Base-by-base conservation (phyloP, 2,888 invertebrate species). In the Pseudeuparius sepicola region DNA sequence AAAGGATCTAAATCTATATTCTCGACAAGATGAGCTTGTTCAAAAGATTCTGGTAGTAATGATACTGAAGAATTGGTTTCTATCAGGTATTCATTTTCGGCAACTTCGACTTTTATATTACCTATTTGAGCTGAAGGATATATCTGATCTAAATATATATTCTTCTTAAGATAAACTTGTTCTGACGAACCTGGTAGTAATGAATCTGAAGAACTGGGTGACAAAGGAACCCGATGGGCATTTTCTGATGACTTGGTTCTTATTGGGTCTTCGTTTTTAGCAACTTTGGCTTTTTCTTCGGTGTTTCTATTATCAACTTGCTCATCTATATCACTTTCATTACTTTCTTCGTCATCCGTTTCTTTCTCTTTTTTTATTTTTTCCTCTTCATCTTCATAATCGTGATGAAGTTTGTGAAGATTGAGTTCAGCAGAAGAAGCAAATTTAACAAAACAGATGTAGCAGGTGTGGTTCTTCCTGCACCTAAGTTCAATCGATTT, bases 361-460 rank as follows among this genome's bases (percentile, higher is more conserved):
- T n/a, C n/a, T n/a, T n/a, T n/a, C n/a, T n/a, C n/a, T n/a, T n/a
- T n/a, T n/a, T n/a, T n/a, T n/a, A n/a, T n/a, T n/a, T n/a, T n/a
- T n/a, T 36, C 33, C 11, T 35, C 23, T 7, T 41, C 27, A 10
- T 41, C 33, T 11, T 48, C 42, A 13, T 34, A 13, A 12, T 24
- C 14, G 16, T 48, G 48, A 6, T 15, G 12, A 10, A 7, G 4
- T 20, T 43, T 42, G 16, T 49, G 48, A 4, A 4, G 12, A 4
- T 34, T 25, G n/a, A 47, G 25, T 14, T 40, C 41, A 7, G 34
- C 31, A 4, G 24, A 24, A 14, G 31, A 41, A 3, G 10, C 9
- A 30, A 47, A 49, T 20, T 43, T 47, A 5, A 34, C 25, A 38
- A 39, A 44, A 25, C 49, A 49, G 11, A 42, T 35, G 32, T 44